A percentile compares a stretch with the other conserved stretches of the same genome.
These are phyloP conservation scores for Drosophila tropicalis DNA, from an alignment of 1,140 invertebrate genomes.

Conservation along the genomic window DNA sequence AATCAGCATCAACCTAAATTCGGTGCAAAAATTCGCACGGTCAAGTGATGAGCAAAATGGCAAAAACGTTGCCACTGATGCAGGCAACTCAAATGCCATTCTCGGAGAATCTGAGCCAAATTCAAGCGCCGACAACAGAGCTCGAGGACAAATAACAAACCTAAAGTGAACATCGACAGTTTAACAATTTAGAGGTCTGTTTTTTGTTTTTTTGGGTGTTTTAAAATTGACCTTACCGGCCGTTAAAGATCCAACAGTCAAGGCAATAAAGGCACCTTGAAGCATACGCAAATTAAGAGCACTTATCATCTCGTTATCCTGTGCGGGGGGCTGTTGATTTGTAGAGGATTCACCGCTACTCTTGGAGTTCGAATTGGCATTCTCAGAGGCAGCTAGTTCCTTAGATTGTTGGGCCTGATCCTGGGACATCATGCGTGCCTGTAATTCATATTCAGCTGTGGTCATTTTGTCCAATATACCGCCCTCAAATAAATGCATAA, in stretches of 20 bases:
- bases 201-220: too few relatives aligned
- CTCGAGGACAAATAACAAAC: constrained; percentile 38
- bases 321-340: constrained; percentile 17
- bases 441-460: constrained; percentile 87
- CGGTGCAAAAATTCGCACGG: constrained; percentile 58
- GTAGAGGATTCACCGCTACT: constrained; percentile 23
- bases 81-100: constrained; percentile 31
- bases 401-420: constrained; percentile 65
- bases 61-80: constrained; percentile 42
- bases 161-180: constrained; percentile 4
- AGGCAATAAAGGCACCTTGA: constrained; percentile 87
- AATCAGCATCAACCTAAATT: constrained; percentile 55
- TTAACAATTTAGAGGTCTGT: background rate
- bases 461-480: constrained; percentile 89
- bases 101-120: constrained; percentile 22
- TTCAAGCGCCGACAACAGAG: constrained; percentile 37
- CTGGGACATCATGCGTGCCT: constrained; percentile 84
- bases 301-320: constrained; percentile 82
- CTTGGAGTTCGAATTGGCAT: constrained; percentile 46
- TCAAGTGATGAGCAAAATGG: constrained; percentile 37
- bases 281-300: constrained; percentile 87
- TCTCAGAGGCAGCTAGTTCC: constrained; percentile 45
- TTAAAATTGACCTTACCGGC: constrained; percentile 52
- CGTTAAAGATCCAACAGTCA: constrained; percentile 84
- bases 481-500: constrained; percentile 88